Base-by-base conservation (phyloP, 2,113 vertebrate species). In the Python bivittatus region DNA sequence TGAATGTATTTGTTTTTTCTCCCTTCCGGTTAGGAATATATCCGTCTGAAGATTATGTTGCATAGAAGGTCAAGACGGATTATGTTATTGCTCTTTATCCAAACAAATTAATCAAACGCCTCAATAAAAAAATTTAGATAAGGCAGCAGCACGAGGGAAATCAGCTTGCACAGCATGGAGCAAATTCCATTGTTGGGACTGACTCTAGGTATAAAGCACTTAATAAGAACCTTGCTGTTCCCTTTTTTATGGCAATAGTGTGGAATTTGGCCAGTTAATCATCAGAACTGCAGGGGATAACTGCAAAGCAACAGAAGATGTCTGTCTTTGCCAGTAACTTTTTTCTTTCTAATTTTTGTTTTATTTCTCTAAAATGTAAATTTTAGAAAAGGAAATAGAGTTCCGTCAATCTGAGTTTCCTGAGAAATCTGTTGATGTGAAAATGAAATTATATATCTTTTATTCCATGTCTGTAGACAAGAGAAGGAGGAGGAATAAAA, bases 331-430 rank as follows among this genome's bases (percentile, higher is more conserved):
- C 93, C 94, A 94, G 79, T 79, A 94, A 93, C 93, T 93, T 48
- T n/a, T 93, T 96, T 91, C 84, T 52, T 94, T 53, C 89, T 42
- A 17, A 92, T 92, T 95, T 93, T 96, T 95, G 93, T 68, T 95
- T 94, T 96, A 53, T 84, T 94, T 64, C 94, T 95, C 61, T 3
- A 8, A 0, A 20, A 83, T 89, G 94, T 96, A 94, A 95, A 93
- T 95, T 95, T 96, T 94, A 93, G 64, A 44, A 89, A 83, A 48
- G 83, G 58, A 94, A 93, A 89, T 87, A 91, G 91, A 83, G 88
- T 64, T 90, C 92, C 79, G 88, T 87, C 87, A 54, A 84, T 38
- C 33, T 94, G 64, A 91, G 83, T 25, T 57, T 53, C 91, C 88
- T 84, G 23, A 23, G 89, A 5, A 87, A 86, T 54, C 20, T 52